A percentile compares a stretch with the other conserved stretches of the same genome.
Conservation (phyloP, 1,140 invertebrate genomes). For the Drosophila nigromelanica region DNA sequence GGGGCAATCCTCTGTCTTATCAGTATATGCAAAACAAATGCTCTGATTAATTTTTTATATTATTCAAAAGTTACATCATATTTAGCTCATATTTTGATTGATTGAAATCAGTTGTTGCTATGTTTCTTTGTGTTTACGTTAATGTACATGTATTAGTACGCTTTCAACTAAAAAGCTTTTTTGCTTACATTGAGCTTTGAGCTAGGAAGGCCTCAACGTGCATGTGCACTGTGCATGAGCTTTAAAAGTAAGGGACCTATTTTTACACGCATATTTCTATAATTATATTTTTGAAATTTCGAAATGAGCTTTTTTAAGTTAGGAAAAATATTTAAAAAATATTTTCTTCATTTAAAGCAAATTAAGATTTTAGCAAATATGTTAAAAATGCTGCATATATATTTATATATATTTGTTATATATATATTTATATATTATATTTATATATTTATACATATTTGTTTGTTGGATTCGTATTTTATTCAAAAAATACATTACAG, state of each 20-base stretch:
- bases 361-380: no score
- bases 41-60: not conserved
- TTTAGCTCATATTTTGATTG: slow-evolving; percentile 4
- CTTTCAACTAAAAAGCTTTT: not conserved
- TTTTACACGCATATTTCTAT: not conserved
- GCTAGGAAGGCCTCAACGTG: not conserved
- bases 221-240: not conserved
- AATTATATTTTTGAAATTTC: not conserved
- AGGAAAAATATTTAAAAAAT: no score
- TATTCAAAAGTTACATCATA: slow-evolving; percentile 11
- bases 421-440: no score
- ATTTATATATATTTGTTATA: no score
- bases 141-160: not conserved
- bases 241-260: no score
- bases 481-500: not conserved
- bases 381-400: no score
- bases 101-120: not conserved
- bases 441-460: no score
- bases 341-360: no score
- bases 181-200: slow-evolving; percentile 7
- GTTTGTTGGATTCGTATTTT: not conserved
- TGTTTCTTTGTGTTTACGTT: not conserved
- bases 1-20: slow-evolving; percentile 41
- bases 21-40: slow-evolving; percentile 1
- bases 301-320: no score